Percentiles rank a stretch among this genome's conserved stretches.
Conservation (phyloP, 2,888 invertebrate species). For the Scaptomyza parva region DNA sequence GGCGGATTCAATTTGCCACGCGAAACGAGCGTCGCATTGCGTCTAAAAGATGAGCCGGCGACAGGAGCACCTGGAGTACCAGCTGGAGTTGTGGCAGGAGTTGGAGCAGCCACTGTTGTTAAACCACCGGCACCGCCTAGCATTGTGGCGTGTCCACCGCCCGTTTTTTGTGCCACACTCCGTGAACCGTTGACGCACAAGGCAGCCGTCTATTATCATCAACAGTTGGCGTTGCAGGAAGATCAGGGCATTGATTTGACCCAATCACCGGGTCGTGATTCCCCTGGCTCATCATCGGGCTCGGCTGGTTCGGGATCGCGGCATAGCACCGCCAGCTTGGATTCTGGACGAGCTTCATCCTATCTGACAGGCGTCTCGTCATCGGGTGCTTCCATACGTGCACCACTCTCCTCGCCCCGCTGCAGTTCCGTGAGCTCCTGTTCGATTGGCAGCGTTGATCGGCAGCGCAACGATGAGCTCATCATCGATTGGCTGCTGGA, state of each 20-base stretch:
- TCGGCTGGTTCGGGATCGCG: conserved; percentile 94
- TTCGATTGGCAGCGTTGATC: conserved; percentile 91
- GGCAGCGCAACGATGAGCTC: conserved; percentile 94
- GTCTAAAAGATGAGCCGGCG: conserved; percentile 81
- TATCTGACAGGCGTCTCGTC: conserved; percentile 86
- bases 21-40: conserved; percentile 84
- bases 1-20: conserved; percentile 84
- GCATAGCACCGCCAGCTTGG: conserved; percentile 93
- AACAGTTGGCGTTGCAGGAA: conserved; percentile 92
- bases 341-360: conserved; percentile 96
- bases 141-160: conserved; percentile 87
- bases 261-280: conserved; percentile 96
- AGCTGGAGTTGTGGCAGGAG: conserved; percentile 80
- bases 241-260: conserved; percentile 96
- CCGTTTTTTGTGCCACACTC: conserved; percentile 87
- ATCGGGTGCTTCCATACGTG: conserved; percentile 84
- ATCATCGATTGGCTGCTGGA: conserved; percentile 97
- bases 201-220: conserved; percentile 92
- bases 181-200: conserved; percentile 90
- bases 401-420: conserved; percentile 87
- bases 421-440: conserved; percentile 90
- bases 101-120: conserved; percentile 63
- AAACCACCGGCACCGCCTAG: conserved; percentile 83
- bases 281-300: conserved; percentile 95
- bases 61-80: conserved; percentile 62